Conservation (phyloP, 2,797 vertebrate species). For the Hemitrygon akajei region DNA sequence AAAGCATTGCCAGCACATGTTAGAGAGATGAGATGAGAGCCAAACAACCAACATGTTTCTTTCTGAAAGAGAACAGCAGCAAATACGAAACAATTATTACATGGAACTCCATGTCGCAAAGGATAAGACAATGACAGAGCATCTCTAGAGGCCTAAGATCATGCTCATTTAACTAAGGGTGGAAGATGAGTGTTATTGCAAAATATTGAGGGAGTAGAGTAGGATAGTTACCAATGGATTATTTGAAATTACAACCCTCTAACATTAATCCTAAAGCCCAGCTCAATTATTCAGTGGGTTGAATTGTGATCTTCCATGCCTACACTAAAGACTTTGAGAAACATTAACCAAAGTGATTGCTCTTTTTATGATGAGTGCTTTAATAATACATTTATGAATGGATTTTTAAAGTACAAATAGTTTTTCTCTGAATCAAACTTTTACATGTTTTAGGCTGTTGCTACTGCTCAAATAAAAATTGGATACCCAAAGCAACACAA, state of each 20-base stretch:
- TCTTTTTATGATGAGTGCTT: too few relatives aligned
- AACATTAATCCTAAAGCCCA: not conserved
- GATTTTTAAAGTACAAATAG: not conserved
- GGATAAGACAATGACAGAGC: not conserved
- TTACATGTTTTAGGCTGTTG: not conserved
- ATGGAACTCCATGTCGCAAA: not conserved
- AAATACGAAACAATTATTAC: not conserved
- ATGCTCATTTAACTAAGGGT: not conserved
- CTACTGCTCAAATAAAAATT: not conserved
- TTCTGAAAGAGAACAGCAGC: not conserved
- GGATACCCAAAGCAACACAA: not conserved
- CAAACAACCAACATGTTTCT: not conserved
- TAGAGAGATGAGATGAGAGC: not conserved
- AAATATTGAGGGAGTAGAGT: not conserved
- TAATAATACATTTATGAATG: not conserved
- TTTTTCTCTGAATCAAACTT: not conserved
- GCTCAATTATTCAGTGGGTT: not conserved
- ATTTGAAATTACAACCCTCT: not conserved
- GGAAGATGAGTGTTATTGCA: too few relatives aligned
- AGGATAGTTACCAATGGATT: not conserved
- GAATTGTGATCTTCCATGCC: not conserved
- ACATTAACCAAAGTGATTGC: not conserved
- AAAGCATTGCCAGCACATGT: not conserved
- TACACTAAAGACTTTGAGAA: not conserved
- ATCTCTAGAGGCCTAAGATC: not conserved